Conservation (phyloP, 2,113 vertebrate genomes). For the Albula goreensis region DNA sequence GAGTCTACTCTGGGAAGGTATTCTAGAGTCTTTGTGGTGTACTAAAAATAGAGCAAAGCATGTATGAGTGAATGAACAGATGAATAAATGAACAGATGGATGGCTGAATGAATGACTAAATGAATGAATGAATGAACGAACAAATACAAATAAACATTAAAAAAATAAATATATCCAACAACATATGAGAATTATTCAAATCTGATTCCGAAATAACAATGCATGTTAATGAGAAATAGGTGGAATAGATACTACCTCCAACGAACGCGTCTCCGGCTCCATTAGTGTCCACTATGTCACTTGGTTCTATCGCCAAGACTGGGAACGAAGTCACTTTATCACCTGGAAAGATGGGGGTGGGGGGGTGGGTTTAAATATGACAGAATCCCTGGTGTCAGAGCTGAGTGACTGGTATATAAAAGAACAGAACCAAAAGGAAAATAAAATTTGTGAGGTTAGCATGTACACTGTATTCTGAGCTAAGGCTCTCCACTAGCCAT, state of each 20-base stretch:
- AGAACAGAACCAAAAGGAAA: background rate
- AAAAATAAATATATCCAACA: too few relatives aligned
- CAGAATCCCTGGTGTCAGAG: background rate
- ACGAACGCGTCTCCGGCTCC: slow-evolving; percentile 98
- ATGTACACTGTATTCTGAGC: background rate
- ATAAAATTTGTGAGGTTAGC: background rate
- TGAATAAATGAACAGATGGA: too few relatives aligned
- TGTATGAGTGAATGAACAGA: too few relatives aligned
- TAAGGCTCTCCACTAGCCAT: background rate
- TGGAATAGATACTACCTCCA: slow-evolving; percentile 75
- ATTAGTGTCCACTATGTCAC: slow-evolving; percentile 93
- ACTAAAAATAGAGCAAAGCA: too few relatives aligned
- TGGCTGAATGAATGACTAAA: too few relatives aligned
- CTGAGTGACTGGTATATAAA: background rate
- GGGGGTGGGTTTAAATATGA: background rate
- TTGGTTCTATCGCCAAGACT: slow-evolving; percentile 85
- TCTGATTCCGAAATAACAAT: too few relatives aligned
- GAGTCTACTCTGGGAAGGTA: too few relatives aligned
- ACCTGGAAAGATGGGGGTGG: slow-evolving; percentile 50
- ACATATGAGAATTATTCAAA: too few relatives aligned
- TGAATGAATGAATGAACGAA: too few relatives aligned
- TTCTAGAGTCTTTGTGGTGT: too few relatives aligned
- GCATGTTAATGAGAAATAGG: too few relatives aligned
- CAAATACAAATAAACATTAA: too few relatives aligned
- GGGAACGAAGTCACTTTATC: slow-evolving; percentile 80